phyloP scores from a whole-genome alignment of 1,140 invertebrate genomes.

The Pomacea maculata region DNA sequence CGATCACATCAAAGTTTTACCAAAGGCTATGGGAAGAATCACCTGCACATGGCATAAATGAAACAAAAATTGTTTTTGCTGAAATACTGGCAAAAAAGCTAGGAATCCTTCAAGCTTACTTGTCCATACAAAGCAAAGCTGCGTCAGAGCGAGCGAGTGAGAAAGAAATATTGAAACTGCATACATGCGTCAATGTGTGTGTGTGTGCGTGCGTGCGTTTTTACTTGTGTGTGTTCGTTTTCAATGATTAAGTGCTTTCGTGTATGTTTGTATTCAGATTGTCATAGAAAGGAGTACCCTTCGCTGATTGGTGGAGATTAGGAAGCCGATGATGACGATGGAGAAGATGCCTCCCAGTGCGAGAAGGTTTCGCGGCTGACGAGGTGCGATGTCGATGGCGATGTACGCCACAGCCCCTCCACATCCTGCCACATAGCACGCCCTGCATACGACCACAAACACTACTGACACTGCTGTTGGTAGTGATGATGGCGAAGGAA shows the following conservation, averaged over 20 bases:
- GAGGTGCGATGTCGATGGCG: no score
- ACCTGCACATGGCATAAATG: neutral
- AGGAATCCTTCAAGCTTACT: neutral
- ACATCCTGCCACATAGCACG: no score
- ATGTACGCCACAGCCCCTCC: no score
- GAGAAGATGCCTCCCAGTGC: neutral
- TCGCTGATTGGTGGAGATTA: neutral
- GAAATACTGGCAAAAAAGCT: neutral
- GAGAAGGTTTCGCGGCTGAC: neutral
- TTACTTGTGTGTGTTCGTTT: neutral
- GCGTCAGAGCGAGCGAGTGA: no score
- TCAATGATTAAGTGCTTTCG: neutral
- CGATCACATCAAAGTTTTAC: neutral
- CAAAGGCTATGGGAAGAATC: neutral
- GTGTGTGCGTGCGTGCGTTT: neutral
- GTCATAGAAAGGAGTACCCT: neutral
- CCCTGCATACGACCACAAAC: no score
- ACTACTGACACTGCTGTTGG: no score
- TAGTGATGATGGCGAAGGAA: no score
- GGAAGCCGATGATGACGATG: neutral
- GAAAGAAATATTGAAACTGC: neutral
- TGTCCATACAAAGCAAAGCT: neutral
- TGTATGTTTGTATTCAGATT: no score
- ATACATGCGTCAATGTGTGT: neutral
- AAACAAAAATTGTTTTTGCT: neutral